Evolutionary conservation across 2,888 invertebrate species (phyloP), one percentile per base, ranked within the genome.

Genomic region (Metacarcinus magister): DNA sequence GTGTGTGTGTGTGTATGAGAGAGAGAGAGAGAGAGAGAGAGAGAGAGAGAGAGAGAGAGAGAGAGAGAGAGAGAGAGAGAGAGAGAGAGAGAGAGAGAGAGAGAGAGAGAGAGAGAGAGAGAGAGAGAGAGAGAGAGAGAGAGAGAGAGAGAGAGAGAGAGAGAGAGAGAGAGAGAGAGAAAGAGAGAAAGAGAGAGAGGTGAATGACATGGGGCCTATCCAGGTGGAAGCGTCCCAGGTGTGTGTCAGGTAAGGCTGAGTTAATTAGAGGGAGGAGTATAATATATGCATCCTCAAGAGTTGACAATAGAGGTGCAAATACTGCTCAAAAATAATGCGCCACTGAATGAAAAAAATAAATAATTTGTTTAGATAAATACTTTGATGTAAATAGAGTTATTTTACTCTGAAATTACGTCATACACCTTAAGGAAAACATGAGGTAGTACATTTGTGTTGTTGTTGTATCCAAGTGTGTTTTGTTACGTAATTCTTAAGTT

Each of bases 191-290:
- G 39, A 39, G 87, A 39, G 87, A 32, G 39, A 87, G 87, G 75
- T 75, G 75, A 75, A 87, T 32, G 87, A 87, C 87, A 87, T 87
- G 32, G 39, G 87, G 87, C 87, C 32, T 87, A 87, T n/a, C n/a
- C n/a, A n/a, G 87, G 87, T 13, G 87, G 87, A 87, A 39, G 87
- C 39, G 87, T 87, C 16, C 87, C 87, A 32, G 32, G 39, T 32
- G 87, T 87, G 87, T 87, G 87, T 7, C 87, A 87, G 87, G 87
- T 87, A 39, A 87, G 87, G 87, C 39, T 13, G 87, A 87, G 87
- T 87, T 87, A 87, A 87, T 87, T 87, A 87, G 87, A 87, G 87
- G 87, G 23, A 87, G 87, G 87, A 23, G 32, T 32, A 87, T 87
- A 87, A 87, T 87, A 87, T 87, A 87, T 87, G 87, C 87, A 39